phyloP scores from a whole-genome alignment of 2,888 invertebrate species.

The Patella pellucida region DNA sequence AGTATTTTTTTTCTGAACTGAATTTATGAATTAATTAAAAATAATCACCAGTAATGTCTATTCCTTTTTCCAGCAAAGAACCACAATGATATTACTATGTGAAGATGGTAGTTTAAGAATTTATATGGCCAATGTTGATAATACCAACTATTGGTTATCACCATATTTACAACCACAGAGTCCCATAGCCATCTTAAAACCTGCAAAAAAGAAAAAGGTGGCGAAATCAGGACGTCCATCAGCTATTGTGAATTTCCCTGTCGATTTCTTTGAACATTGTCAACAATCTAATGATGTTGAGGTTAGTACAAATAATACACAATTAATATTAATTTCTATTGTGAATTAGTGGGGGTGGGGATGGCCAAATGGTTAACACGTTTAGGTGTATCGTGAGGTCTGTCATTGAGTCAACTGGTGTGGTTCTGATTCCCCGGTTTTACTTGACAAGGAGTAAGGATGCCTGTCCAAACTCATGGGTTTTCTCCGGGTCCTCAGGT shows the following conservation, averaged over 20 bases:
- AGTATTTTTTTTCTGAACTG: neutral
- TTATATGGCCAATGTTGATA: conserved; percentile 87
- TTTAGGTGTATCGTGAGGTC: too few species aligned
- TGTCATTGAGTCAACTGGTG: too few species aligned
- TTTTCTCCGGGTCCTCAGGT: too few species aligned
- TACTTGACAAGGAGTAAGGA: too few species aligned
- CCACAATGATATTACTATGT: conserved; percentile 91
- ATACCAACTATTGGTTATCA: conserved; percentile 72
- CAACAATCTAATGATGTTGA: conserved; percentile 92
- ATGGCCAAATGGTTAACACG: too few species aligned
- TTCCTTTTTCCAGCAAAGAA: conserved; percentile 74
- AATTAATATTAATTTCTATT: neutral
- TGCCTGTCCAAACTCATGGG: too few species aligned
- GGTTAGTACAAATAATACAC: conserved; percentile 39
- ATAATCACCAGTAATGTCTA: neutral
- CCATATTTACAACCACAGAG: conserved; percentile 77
- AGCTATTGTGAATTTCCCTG: conserved; percentile 85
- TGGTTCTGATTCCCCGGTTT: too few species aligned
- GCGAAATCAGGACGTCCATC: conserved; percentile 71
- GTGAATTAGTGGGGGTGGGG: too few species aligned
- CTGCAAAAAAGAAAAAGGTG: conserved; percentile 76
- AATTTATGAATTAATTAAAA: neutral
- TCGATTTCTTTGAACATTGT: conserved; percentile 98
- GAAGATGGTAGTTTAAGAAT: conserved; percentile 97
- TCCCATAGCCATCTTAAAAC: conserved; percentile 70